Evolutionary conservation across 2,888 invertebrate genomes (phyloP).

Genomic region (Cybosia mesomella): DNA sequence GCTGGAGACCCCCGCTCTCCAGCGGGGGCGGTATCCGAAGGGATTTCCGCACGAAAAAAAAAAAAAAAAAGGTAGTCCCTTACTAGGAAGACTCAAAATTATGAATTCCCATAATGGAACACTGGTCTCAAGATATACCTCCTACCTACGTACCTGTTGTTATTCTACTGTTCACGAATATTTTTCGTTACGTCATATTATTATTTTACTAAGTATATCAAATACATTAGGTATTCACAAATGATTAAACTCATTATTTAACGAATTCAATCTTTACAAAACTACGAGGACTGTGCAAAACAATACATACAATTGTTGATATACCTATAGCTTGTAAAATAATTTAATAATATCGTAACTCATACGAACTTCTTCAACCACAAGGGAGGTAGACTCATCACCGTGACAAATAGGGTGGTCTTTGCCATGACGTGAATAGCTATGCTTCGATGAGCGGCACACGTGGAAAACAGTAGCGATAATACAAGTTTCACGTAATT

Average conservation of each 20-base stretch:
- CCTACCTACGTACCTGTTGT: too few relatives aligned
- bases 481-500: conserved; percentile 62
- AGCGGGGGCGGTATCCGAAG: too few relatives aligned
- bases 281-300: neutral
- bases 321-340: neutral
- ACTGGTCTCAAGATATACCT: too few relatives aligned
- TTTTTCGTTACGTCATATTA: neutral
- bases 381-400: conserved; percentile 62
- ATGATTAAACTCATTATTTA: neutral
- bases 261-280: neutral
- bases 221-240: neutral
- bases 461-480: conserved; percentile 71
- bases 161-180: too few relatives aligned
- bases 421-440: conserved; percentile 78
- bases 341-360: conserved; percentile 40
- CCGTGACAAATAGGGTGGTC: conserved; percentile 84
- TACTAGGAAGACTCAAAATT: too few relatives aligned
- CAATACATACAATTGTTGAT: neutral
- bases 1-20: too few relatives aligned
- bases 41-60: too few relatives aligned
- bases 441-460: conserved; percentile 75
- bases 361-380: conserved; percentile 25
- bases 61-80: too few relatives aligned
- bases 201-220: neutral
- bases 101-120: too few relatives aligned